Percentiles rank a stretch among this genome's conserved stretches.
These are phyloP conservation scores for Hololepta plana DNA, from an alignment of 2,888 invertebrate species.

Conservation along the genomic window DNA sequence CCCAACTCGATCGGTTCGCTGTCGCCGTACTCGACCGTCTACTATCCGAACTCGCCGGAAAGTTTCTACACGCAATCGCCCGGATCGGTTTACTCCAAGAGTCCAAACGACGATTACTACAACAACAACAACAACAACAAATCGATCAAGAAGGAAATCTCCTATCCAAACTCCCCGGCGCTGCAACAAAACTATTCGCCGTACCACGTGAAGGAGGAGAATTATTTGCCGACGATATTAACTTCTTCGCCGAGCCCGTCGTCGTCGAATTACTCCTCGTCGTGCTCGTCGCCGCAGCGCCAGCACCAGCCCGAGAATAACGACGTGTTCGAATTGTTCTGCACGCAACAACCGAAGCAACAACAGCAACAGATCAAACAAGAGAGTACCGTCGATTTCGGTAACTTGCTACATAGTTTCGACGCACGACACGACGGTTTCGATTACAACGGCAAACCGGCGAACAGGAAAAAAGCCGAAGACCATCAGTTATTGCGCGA, in stretches of 20 bases:
- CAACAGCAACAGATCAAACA: too few relatives aligned
- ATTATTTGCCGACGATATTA: conserved; percentile 19
- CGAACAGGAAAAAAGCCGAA: conserved; percentile 24
- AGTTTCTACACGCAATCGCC: conserved; percentile 30
- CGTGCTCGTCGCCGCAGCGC: too few relatives aligned
- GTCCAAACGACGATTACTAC: conserved; percentile 32
- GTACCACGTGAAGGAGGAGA: conserved; percentile 28
- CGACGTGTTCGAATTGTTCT: conserved; percentile 18
- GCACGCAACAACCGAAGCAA: too few relatives aligned
- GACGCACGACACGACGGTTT: conserved; percentile 13
- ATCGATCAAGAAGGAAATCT: conserved; percentile 32
- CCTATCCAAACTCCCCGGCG: conserved; percentile 32
- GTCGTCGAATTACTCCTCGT: conserved; percentile 36
- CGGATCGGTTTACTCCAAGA: conserved; percentile 33
- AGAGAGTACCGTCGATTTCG: conserved; percentile 40
- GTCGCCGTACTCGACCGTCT: conserved; percentile 21
- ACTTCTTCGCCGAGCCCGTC: conserved; percentile 33
- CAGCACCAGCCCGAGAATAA: conserved; percentile 13
- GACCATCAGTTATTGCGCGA: conserved; percentile 65
- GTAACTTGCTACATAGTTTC: conserved; percentile 21
- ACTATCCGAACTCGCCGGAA: conserved; percentile 29
- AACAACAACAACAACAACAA: too few relatives aligned
- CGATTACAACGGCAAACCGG: conserved; percentile 3
- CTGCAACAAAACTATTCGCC: conserved; percentile 28
- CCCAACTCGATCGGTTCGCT: conserved; percentile 18